phyloP scores from a whole-genome alignment of 2,888 invertebrate species.

The Boloria selene region DNA sequence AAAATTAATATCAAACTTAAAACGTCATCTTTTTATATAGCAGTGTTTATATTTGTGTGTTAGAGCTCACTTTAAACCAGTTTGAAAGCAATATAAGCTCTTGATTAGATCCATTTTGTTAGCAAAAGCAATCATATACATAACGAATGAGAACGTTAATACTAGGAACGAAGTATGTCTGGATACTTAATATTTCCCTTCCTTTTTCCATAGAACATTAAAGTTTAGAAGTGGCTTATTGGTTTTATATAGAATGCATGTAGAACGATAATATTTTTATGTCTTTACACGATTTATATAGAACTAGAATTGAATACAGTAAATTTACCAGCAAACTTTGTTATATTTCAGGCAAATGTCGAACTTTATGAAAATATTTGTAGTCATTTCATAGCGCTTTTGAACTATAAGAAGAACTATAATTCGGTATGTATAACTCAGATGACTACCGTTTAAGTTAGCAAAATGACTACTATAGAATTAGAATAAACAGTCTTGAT shows the following conservation, averaged over 20 bases:
- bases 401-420: too few species aligned
- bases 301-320: too few species aligned
- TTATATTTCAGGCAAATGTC: too few species aligned
- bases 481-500: too few species aligned
- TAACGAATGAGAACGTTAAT: conserved; percentile 17
- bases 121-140: conserved; percentile 4
- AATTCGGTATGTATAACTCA: too few species aligned
- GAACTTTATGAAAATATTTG: too few species aligned
- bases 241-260: background rate
- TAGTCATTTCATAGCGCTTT: too few species aligned
- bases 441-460: too few species aligned
- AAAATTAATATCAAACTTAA: background rate
- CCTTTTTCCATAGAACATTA: conserved; percentile 1
- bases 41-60: background rate
- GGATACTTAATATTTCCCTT: conserved; percentile 1
- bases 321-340: too few species aligned
- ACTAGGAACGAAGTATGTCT: conserved; percentile 1
- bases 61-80: conserved; percentile 12
- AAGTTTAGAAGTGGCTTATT: conserved; percentile 4
- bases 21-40: background rate
- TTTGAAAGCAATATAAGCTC: conserved; percentile 11
- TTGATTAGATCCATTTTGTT: conserved; percentile 12
- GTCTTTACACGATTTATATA: too few species aligned
- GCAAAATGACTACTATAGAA: too few species aligned
- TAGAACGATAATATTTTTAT: too few species aligned